A percentile compares a stretch with the other conserved stretches of the same genome.
Evolutionary conservation across 2,888 invertebrate species (phyloP).

Genomic region (Agonum fuliginosum): DNA sequence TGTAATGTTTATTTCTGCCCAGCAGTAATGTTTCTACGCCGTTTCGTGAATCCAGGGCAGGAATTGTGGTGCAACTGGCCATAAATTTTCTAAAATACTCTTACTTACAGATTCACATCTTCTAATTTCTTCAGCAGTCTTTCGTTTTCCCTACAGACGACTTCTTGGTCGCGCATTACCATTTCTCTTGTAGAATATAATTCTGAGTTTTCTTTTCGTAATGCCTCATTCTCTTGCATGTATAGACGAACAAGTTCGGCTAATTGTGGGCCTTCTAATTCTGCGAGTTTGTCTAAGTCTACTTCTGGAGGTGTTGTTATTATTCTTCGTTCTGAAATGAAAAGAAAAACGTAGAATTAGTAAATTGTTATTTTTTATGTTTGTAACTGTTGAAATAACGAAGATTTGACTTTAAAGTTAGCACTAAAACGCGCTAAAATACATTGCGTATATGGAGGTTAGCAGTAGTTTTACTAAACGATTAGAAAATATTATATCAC

Average conservation of each 20-base stretch:
- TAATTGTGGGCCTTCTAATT: conserved; percentile 86
- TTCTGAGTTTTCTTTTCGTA: conserved; percentile 90
- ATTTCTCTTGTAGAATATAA: conserved; percentile 87
- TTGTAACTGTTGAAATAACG: no score
- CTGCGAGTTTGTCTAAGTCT: conserved; percentile 83
- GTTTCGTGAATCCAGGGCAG: no score
- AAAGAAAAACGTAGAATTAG: not conserved
- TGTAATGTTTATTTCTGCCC: no score
- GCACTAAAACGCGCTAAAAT: no score
- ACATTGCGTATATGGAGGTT: no score
- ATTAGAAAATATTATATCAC: no score
- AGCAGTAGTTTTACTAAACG: no score
- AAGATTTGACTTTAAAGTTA: no score
- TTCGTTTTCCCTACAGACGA: conserved; percentile 93
- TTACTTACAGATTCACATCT: conserved; percentile 88
- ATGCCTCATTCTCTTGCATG: conserved; percentile 86
- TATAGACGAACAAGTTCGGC: conserved; percentile 90
- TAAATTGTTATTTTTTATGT: no score
- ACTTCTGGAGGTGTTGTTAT: conserved; percentile 77
- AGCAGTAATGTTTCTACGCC: no score
- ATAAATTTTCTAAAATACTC: no score
- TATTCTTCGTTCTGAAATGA: conserved; percentile 66
- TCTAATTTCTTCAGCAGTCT: conserved; percentile 89
- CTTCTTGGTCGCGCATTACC: conserved; percentile 90
- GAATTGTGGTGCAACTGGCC: no score